Conservation (phyloP, 2,888 invertebrate species). For the Drosophila rellima region DNA sequence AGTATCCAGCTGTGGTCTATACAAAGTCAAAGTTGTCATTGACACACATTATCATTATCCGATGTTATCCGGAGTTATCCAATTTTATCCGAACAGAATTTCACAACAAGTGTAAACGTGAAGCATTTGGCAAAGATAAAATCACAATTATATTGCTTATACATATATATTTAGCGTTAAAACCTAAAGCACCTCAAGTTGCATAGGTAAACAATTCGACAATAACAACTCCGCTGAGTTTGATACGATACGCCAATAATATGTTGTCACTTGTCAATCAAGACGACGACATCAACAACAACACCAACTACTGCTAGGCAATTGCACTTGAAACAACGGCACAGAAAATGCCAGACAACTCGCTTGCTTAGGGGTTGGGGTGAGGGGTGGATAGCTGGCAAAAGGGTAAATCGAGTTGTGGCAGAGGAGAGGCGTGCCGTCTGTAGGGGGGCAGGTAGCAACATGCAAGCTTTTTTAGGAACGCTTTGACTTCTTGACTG, state of each 20-base stretch:
- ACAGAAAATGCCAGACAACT: slow-evolving; percentile 40
- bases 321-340: slow-evolving; percentile 59
- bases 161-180: background rate
- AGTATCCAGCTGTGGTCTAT: background rate
- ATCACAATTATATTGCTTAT: slow-evolving; percentile 22
- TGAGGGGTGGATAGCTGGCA: slow-evolving; percentile 8
- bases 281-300: slow-evolving; percentile 54
- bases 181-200: slow-evolving; percentile 47
- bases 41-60: background rate
- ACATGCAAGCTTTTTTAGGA: slow-evolving; percentile 50
- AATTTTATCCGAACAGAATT: slow-evolving; percentile 10
- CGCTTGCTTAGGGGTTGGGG: slow-evolving; percentile 11
- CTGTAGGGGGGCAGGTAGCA: slow-evolving; percentile 4
- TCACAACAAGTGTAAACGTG: slow-evolving; percentile 39
- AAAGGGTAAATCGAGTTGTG: slow-evolving; percentile 20
- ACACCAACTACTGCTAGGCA: slow-evolving; percentile 32
- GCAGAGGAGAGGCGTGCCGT: background rate
- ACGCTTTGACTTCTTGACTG: slow-evolving; percentile 69
- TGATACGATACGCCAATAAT: slow-evolving; percentile 79
- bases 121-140: slow-evolving; percentile 38
- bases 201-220: slow-evolving; percentile 57
- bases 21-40: background rate
- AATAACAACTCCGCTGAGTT: slow-evolving; percentile 48
- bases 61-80: background rate
- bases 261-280: slow-evolving; percentile 82